phyloP scores from a whole-genome alignment of 2,797 vertebrate genomes.

The Pempheris klunzingeri region DNA sequence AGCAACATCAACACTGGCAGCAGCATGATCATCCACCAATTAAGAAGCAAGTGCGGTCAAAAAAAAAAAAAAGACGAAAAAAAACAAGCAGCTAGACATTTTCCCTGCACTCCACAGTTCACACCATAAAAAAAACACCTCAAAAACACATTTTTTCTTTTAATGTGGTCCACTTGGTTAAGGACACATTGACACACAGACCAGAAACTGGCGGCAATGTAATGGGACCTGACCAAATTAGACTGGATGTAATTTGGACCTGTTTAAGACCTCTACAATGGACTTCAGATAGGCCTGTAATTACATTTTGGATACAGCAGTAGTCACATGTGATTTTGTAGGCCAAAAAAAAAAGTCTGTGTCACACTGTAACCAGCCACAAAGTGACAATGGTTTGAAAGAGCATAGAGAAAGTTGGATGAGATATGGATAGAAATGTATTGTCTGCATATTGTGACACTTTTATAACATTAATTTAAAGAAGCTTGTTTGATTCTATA shows the following conservation, averaged over 20 bases:
- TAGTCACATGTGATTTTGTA: not conserved
- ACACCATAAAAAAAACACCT: not conserved
- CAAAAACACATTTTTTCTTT: not conserved
- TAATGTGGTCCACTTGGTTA: not conserved
- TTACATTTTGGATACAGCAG: not conserved
- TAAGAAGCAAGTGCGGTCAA: not conserved
- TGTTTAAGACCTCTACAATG: not conserved
- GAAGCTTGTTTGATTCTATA: not conserved
- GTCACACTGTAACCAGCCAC: not conserved
- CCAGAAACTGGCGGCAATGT: not conserved
- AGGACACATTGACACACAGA: not conserved
- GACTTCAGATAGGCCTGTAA: not conserved
- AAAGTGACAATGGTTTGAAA: not conserved
- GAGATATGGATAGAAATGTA: not conserved
- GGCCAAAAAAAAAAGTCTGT: no score
- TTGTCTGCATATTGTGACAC: constrained; percentile 31
- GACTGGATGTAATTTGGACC: not conserved
- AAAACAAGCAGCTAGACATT: not conserved
- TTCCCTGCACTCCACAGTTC: not conserved
- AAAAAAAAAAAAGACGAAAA: no score
- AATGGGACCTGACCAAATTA: not conserved
- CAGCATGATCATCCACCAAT: not conserved
- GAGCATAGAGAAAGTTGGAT: not conserved
- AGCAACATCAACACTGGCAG: not conserved
- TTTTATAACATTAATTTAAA: not conserved